Conservation (phyloP, 2,888 invertebrate genomes). For the Athrips mouffetella region DNA sequence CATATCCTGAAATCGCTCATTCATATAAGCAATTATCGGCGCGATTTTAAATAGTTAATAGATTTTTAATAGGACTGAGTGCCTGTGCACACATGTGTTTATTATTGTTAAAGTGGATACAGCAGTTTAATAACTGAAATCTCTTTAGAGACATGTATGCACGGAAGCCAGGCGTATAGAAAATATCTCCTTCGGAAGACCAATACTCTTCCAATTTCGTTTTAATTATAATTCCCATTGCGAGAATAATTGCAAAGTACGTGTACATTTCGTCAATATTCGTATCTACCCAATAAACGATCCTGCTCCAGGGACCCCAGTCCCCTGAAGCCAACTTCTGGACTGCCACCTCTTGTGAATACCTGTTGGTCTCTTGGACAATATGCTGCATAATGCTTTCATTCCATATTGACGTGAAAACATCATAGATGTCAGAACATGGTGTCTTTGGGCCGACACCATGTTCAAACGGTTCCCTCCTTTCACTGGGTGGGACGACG, state of each 20-base stretch:
- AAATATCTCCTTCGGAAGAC: not conserved
- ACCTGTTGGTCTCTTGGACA: not conserved
- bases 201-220: not conserved
- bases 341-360: not conserved
- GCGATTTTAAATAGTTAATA: conserved; percentile 19
- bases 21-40: conserved; percentile 18
- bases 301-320: not conserved
- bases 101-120: not conserved
- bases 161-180: not conserved
- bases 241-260: not conserved
- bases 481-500: not conserved
- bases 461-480: not conserved
- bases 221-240: not conserved
- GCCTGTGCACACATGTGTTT: too few species aligned
- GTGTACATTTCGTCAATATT: not conserved
- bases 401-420: not conserved
- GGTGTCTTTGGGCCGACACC: not conserved
- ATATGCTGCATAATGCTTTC: not conserved
- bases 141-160: not conserved
- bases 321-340: not conserved
- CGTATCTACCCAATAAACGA: not conserved
- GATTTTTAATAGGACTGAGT: too few species aligned
- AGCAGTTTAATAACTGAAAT: not conserved
- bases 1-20: conserved; percentile 1
- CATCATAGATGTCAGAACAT: not conserved